These are phyloP conservation scores for Scolopax mira DNA, from an alignment of 2,113 vertebrate genomes.

Conservation along the genomic window DNA sequence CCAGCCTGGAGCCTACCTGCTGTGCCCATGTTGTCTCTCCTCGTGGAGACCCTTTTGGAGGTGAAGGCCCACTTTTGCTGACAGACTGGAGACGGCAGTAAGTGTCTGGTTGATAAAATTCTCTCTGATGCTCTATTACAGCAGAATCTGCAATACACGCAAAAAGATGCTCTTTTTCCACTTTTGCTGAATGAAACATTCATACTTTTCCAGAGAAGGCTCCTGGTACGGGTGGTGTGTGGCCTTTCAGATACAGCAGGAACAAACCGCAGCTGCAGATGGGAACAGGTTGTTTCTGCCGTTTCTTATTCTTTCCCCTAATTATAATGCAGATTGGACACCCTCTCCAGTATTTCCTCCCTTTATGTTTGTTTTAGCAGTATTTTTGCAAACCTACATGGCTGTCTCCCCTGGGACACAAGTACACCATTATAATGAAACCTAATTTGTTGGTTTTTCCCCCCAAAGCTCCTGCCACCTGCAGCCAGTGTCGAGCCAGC, in stretches of 20 bases:
- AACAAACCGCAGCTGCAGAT: conserved; percentile 41
- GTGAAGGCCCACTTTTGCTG: not conserved
- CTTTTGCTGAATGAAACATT: not conserved
- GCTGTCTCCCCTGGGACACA: not conserved
- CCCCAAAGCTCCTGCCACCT: rapidly evolving
- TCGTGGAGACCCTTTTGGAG: not conserved
- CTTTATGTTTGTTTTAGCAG: conserved; percentile 30
- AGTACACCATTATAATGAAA: not conserved
- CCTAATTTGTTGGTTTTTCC: not conserved
- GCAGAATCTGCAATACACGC: not conserved
- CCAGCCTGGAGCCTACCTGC: rapidly evolving
- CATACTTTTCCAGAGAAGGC: not conserved
- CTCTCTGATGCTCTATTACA: not conserved
- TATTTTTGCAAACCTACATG: not conserved
- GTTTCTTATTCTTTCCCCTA: conserved; percentile 15
- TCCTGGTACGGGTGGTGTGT: not conserved
- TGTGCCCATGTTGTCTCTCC: not conserved
- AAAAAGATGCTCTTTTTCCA: not conserved
- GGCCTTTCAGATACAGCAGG: not conserved
- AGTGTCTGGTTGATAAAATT: not conserved
- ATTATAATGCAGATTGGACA: conserved; percentile 46
- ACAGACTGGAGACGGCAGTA: not conserved
- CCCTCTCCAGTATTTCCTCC: not conserved
- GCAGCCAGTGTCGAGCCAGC: rapidly evolving
- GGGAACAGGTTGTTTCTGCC: conserved; percentile 55